A percentile compares a stretch with the other conserved stretches of the same genome.
Conservation (phyloP, 1,140 invertebrate genomes). For the Chironomus striatipennis region DNA sequence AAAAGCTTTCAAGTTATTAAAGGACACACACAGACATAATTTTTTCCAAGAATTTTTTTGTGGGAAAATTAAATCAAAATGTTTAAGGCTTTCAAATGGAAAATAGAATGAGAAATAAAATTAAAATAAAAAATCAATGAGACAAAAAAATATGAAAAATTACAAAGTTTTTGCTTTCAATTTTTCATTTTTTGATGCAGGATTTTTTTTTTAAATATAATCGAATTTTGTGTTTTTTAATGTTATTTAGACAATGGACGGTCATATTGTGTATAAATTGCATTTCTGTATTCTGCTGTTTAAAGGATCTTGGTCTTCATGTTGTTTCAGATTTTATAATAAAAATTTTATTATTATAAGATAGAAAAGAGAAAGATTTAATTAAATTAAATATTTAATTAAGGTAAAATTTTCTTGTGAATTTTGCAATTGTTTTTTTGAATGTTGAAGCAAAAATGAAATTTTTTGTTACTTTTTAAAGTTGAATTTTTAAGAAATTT, state of each 20-base stretch:
- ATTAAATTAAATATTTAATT: neutral
- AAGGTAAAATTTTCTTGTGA: neutral
- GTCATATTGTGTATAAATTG: slow-evolving; percentile 20
- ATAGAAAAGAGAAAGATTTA: no score
- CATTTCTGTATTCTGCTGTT: slow-evolving; percentile 16
- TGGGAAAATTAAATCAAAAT: neutral
- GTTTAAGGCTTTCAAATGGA: neutral
- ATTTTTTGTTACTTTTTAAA: neutral
- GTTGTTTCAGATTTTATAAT: neutral
- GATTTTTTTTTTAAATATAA: no score
- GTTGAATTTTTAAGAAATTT: no score
- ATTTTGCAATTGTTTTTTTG: neutral
- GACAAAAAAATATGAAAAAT: neutral
- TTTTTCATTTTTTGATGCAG: no score
- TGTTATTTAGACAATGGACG: slow-evolving; percentile 23
- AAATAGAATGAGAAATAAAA: neutral
- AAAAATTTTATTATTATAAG: no score
- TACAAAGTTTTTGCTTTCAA: neutral
- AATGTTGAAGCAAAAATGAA: neutral
- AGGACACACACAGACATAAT: no score
- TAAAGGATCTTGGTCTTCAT: slow-evolving; percentile 12
- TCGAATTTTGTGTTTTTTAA: slow-evolving; percentile 19
- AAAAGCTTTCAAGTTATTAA: no score
- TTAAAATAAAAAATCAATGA: neutral
- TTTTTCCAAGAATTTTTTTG: no score